Evolutionary conservation across 2,888 invertebrate genomes (phyloP).

Genomic region (Drosophila antonietae): DNA sequence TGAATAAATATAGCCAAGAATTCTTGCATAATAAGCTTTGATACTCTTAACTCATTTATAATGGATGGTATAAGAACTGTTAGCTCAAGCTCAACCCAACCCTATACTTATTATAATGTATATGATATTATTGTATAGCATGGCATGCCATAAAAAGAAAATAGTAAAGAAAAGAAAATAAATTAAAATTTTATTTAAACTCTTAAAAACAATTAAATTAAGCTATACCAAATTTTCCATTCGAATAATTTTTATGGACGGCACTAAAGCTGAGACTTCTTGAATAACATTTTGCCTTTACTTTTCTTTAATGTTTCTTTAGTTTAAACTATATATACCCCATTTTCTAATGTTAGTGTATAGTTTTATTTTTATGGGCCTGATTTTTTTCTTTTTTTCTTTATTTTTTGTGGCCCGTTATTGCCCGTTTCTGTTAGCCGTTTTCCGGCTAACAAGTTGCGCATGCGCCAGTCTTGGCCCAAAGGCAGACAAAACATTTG

Average conservation of each 20-base stretch:
- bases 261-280: background rate
- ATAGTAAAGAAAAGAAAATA: background rate
- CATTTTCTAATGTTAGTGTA: slow-evolving; percentile 21
- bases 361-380: slow-evolving; percentile 12
- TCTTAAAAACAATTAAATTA: too few species aligned
- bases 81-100: too few species aligned
- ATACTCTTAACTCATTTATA: background rate
- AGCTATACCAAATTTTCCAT: background rate
- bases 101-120: background rate
- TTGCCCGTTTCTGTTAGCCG: slow-evolving; percentile 41
- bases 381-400: too few species aligned
- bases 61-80: background rate
- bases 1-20: too few species aligned
- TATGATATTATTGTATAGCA: background rate
- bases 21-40: too few species aligned
- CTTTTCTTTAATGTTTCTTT: background rate
- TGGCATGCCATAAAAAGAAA: background rate
- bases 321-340: background rate
- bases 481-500: slow-evolving; percentile 38
- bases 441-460: slow-evolving; percentile 65
- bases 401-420: slow-evolving; percentile 25
- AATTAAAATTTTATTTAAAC: background rate
- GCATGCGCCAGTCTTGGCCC: slow-evolving; percentile 42
- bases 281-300: background rate
- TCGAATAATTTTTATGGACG: background rate